Base-by-base conservation (phyloP, 1,140 invertebrate genomes). In the Zaprionus taronus region DNA sequence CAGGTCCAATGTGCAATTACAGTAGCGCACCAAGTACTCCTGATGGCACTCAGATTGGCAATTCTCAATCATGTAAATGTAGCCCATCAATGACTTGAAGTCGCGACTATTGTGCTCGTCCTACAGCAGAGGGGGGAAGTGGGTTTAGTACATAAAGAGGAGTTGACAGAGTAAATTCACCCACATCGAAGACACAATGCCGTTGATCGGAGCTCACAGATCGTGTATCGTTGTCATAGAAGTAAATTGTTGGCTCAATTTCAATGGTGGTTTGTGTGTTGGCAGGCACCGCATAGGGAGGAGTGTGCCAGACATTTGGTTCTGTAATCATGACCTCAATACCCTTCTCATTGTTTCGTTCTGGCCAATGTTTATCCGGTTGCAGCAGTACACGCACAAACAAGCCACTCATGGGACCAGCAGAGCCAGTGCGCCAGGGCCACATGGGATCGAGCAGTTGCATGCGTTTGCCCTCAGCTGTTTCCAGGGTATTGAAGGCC, bases 401-500 rank as follows among this genome's bases (percentile, higher is more conserved):
- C 0, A 93, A 62, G 0, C 69, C 92, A 56, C 81, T 93, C 63
- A 61, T 79, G 0, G 90, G 83, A 1, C 91, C 92, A 2, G 89
- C 83, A 6, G 79, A 80, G 2, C 85, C 86, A 0, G 83, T 83
- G 22, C 80, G 79, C 81, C 89, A 92, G 0, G 92, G 92, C 81
- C 83, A 92, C 70, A 83, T 31, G 7, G 76, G 65, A 79, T 92
- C 91, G 14, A 81, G 38, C 0, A 72, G 58, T 41, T 91, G 79
- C 80, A 78, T 91, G 11, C 78, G 76, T 17, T 67, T 67, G 4
- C 80, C 84, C 12, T 83, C 80, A 11, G 81, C 87, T 14, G 93
- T 93, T 66, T 94, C 93, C 58, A 93, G 65, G 0, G 94, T 92
- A 80, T 95, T 95, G 70, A 95, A 95, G 22, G 93, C 91, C 78